phyloP scores from a whole-genome alignment of 1,140 invertebrate genomes.

The Tetragonula clypearis region DNA sequence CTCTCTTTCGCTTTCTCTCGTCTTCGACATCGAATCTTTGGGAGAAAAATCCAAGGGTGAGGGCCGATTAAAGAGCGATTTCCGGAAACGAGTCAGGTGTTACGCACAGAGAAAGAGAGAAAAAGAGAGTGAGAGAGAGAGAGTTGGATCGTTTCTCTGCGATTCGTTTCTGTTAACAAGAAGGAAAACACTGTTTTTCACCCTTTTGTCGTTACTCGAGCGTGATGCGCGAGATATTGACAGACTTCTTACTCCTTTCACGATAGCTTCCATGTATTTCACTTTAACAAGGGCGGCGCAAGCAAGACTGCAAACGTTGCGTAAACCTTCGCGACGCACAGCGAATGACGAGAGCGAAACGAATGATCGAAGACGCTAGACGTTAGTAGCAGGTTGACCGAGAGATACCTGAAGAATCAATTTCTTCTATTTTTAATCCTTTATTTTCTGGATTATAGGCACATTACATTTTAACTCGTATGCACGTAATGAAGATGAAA shows the following conservation, averaged over 20 bases:
- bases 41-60: conserved; percentile 16
- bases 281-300: conserved; percentile 9
- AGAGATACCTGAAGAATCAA: no score
- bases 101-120: not conserved
- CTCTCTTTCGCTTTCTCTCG: not conserved
- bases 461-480: no score
- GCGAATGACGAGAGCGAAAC: no score
- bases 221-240: not conserved
- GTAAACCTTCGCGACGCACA: not conserved
- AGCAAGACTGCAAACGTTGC: conserved; percentile 6
- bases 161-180: not conserved
- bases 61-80: conserved; percentile 17
- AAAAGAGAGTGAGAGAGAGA: no score
- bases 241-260: not conserved
- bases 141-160: not conserved
- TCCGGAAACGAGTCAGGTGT: conserved; percentile 38
- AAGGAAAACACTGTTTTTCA: not conserved
- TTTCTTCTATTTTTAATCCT: no score
- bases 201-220: not conserved
- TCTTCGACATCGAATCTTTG: conserved; percentile 20
- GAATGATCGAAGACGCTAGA: not conserved
- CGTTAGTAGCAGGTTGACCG: no score
- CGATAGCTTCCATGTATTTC: not conserved
- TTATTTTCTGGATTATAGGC: no score
- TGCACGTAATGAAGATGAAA: no score